Evolutionary conservation across 2,888 invertebrate species (phyloP).

Genomic region (Hedya salicella): DNA sequence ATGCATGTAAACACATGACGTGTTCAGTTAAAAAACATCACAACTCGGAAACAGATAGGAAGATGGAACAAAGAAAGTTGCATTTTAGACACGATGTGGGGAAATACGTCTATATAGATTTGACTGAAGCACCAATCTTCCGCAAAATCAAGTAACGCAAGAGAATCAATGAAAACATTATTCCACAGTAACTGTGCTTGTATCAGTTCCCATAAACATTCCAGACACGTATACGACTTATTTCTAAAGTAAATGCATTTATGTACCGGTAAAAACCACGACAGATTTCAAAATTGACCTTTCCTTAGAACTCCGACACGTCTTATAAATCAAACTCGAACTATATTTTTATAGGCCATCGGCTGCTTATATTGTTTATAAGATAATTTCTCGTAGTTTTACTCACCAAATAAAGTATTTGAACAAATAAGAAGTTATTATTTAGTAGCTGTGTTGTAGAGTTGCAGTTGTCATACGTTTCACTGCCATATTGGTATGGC

Average conservation of each 20-base stretch:
- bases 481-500: constrained; percentile 78
- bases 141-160: constrained; percentile 44
- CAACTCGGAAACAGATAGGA: constrained; percentile 14
- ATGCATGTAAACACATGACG: constrained; percentile 30
- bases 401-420: constrained; percentile 71
- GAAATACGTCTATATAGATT: constrained; percentile 40
- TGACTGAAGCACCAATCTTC: constrained; percentile 24
- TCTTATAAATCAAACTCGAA: constrained; percentile 32
- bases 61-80: constrained; percentile 46
- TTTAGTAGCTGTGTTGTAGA: constrained; percentile 73
- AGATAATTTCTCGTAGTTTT: constrained; percentile 51
- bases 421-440: constrained; percentile 74
- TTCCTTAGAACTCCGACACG: constrained; percentile 42
- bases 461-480: constrained; percentile 79
- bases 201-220: constrained; percentile 54
- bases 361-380: constrained; percentile 9
- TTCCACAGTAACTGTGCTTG: constrained; percentile 51
- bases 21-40: constrained; percentile 19
- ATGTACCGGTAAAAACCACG: constrained; percentile 66
- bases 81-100: constrained; percentile 42
- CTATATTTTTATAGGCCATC: constrained; percentile 25
- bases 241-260: constrained; percentile 46
- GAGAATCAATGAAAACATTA: constrained; percentile 59
- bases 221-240: constrained; percentile 51
- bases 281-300: constrained; percentile 57